Conservation (phyloP, 2,113 vertebrate genomes). For the Elephantulus edwardii region DNA sequence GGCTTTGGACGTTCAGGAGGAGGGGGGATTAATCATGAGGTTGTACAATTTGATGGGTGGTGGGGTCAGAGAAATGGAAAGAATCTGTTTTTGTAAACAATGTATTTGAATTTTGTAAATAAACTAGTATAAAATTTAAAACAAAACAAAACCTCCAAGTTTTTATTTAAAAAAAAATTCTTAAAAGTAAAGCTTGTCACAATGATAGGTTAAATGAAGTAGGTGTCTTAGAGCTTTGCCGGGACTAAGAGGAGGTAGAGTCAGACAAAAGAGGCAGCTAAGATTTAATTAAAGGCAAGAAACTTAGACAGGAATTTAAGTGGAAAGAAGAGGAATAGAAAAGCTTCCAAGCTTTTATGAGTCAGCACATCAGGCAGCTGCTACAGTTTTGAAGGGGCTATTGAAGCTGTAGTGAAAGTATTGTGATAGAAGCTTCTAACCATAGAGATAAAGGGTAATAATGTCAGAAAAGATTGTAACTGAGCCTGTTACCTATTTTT, state of each 20-base stretch:
- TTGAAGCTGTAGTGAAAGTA: not conserved
- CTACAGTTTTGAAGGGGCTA: not conserved
- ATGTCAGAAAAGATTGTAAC: not conserved
- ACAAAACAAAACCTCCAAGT: too few relatives aligned
- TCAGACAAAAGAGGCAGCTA: not conserved
- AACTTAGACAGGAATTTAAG: not conserved
- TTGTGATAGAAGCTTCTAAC: not conserved
- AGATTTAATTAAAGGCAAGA: constrained; percentile 15
- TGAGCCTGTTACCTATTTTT: not conserved
- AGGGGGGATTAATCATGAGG: too few relatives aligned
- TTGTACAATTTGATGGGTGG: not conserved
- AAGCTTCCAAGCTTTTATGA: constrained; percentile 6
- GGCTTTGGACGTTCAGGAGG: too few relatives aligned
- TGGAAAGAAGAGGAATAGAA: not conserved
- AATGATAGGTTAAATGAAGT: not conserved
- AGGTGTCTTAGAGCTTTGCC: not conserved
- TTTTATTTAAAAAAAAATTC: not conserved
- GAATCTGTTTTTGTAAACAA: too few relatives aligned
- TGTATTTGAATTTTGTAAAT: too few relatives aligned
- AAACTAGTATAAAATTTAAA: too few relatives aligned
- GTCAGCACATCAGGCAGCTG: not conserved
- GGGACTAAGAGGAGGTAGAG: not conserved
- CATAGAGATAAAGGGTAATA: not conserved
- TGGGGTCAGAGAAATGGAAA: too few relatives aligned
- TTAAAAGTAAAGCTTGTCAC: not conserved